A percentile compares a stretch with the other conserved stretches of the same genome.
These are phyloP conservation scores for Bombus polaris DNA, from an alignment of 1,140 invertebrate species.

Conservation along the genomic window DNA sequence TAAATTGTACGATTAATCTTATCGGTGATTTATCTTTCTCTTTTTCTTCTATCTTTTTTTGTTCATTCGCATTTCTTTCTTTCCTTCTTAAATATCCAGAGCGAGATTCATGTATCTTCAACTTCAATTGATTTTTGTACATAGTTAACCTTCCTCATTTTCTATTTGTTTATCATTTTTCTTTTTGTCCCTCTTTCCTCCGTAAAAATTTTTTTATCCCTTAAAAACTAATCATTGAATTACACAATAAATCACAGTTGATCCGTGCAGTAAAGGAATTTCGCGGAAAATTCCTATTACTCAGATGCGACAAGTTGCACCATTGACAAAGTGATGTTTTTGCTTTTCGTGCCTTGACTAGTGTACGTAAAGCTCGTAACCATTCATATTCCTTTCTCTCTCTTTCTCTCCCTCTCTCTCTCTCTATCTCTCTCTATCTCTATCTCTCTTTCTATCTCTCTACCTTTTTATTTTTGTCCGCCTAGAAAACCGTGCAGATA, in stretches of 20 bases:
- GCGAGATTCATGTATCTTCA: constrained; percentile 14
- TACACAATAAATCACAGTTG: constrained; percentile 73
- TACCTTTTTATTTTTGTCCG: constrained; percentile 28
- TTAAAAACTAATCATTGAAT: constrained; percentile 71
- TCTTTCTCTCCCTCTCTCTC: background rate
- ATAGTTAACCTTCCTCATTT: constrained; percentile 11
- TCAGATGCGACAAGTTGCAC: constrained; percentile 72
- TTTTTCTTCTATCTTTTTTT: background rate
- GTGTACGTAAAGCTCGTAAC: constrained; percentile 75
- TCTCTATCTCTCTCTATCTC: background rate
- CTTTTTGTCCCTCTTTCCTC: constrained; percentile 30
- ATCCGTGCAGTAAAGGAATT: constrained; percentile 68
- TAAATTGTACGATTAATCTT: constrained; percentile 10
- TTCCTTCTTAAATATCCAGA: constrained; percentile 10
- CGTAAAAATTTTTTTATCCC: constrained; percentile 63
- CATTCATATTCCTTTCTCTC: constrained; percentile 35
- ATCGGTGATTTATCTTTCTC: background rate
- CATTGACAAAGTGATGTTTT: constrained; percentile 73
- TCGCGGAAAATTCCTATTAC: constrained; percentile 70
- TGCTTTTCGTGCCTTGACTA: constrained; percentile 72
- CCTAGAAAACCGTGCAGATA: constrained; percentile 61
- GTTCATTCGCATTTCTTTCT: too few relatives aligned
- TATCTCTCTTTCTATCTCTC: background rate
- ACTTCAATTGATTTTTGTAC: constrained; percentile 31
- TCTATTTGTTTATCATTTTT: constrained; percentile 34